phyloP scores from a whole-genome alignment of 2,797 vertebrate genomes.

The Apogon hyalosoma region DNA sequence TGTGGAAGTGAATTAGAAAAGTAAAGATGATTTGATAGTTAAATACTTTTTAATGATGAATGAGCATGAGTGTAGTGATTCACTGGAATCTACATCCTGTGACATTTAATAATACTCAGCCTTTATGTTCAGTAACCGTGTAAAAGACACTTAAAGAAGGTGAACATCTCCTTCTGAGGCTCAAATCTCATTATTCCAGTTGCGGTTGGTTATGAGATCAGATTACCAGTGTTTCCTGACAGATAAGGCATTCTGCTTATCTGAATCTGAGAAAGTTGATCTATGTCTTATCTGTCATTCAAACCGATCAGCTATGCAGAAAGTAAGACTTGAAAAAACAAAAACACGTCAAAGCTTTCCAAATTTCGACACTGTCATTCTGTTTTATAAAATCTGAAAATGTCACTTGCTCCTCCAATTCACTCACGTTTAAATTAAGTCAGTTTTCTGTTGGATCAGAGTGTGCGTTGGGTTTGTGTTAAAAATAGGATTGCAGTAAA shows the following conservation, averaged over 20 bases:
- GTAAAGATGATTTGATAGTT: neutral
- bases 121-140: neutral
- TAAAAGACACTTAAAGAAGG: neutral
- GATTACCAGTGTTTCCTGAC: constrained; percentile 5
- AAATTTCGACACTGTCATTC: neutral
- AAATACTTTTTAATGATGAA: constrained; percentile 14
- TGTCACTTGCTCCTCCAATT: neutral
- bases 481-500: no score
- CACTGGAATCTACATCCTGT: neutral
- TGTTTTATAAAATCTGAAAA: neutral
- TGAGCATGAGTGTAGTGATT: constrained; percentile 12
- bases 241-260: constrained; percentile 7
- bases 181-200: constrained; percentile 26
- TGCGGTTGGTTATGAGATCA: constrained; percentile 16
- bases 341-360: neutral
- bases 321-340: neutral
- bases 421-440: no score
- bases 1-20: constrained; percentile 1
- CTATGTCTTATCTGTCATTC: constrained; percentile 12
- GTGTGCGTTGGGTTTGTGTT: no score
- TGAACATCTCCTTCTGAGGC: neutral
- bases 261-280: constrained; percentile 1
- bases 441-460: no score
- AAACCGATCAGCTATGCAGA: neutral
- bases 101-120: constrained; percentile 10